phyloP scores from a whole-genome alignment of 2,797 vertebrate genomes.

The Chelmon rostratus region DNA sequence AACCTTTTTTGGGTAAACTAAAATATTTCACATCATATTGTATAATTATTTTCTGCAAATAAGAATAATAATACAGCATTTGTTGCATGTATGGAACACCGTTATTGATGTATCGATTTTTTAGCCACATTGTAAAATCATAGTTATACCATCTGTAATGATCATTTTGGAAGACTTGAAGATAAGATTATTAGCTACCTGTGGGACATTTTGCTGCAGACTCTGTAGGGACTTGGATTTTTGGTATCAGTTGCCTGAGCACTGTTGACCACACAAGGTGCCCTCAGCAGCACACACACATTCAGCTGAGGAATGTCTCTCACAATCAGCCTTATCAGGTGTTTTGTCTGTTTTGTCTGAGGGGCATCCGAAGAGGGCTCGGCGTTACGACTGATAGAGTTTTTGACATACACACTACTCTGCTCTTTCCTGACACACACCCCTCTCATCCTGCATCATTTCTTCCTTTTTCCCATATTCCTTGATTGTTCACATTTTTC shows the following conservation, averaged over 20 bases:
- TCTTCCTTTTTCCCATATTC: neutral
- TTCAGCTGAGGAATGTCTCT: constrained; percentile 81
- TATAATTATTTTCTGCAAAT: neutral
- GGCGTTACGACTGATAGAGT: constrained; percentile 70
- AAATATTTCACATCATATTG: neutral
- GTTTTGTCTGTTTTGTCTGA: constrained; percentile 83
- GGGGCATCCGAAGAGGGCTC: constrained; percentile 77
- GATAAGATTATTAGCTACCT: constrained; percentile 8
- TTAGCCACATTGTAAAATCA: neutral
- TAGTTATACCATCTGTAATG: neutral
- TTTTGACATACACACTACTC: constrained; percentile 71
- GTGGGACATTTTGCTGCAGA: constrained; percentile 28
- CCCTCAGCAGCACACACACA: constrained; percentile 71
- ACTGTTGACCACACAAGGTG: constrained; percentile 71
- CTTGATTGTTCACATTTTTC: constrained; percentile 12
- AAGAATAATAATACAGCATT: neutral
- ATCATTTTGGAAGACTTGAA: neutral
- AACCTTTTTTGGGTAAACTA: neutral
- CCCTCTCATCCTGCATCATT: constrained; percentile 23
- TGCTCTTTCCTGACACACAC: constrained; percentile 24
- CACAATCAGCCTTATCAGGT: constrained; percentile 80
- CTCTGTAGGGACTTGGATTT: constrained; percentile 31
- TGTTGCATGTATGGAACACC: neutral
- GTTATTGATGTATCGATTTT: neutral
- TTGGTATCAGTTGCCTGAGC: constrained; percentile 57